Evolutionary conservation across 2,797 vertebrate species (phyloP).

Genomic region (Selene dorsalis): DNA sequence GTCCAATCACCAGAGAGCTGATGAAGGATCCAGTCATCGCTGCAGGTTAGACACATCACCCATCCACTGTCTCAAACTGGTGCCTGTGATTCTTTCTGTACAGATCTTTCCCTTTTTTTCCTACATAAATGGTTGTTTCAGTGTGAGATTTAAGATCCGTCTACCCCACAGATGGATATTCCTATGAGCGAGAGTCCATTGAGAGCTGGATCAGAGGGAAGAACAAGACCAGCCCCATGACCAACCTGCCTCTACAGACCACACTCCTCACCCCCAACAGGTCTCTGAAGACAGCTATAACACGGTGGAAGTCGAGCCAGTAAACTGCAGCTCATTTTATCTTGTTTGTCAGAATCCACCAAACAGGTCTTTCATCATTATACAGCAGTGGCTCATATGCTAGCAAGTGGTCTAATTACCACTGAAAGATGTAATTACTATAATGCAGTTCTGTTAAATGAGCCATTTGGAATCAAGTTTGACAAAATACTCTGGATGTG

Average conservation of each 20-base stretch:
- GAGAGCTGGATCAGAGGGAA: constrained; percentile 89
- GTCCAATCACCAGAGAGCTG: constrained; percentile 90
- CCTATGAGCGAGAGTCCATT: constrained; percentile 90
- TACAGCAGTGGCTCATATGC: neutral
- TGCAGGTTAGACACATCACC: constrained; percentile 81
- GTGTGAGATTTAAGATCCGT: neutral
- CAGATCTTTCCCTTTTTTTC: neutral
- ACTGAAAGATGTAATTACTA: neutral
- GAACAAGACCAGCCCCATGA: constrained; percentile 91
- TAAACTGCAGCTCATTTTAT: constrained; percentile 21
- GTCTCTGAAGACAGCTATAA: constrained; percentile 90
- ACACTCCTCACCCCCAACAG: constrained; percentile 87
- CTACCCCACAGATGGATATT: constrained; percentile 88
- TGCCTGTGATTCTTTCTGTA: neutral
- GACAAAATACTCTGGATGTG: neutral
- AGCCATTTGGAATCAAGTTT: neutral
- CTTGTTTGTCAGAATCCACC: neutral
- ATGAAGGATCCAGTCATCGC: constrained; percentile 92
- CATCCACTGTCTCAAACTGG: neutral
- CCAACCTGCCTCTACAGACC: constrained; percentile 87
- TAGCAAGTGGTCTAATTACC: constrained; percentile 7
- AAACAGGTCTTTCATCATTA: neutral
- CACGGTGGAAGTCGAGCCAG: constrained; percentile 82
- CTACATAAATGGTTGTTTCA: neutral
- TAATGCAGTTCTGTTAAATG: neutral